Evolutionary conservation across 2,888 invertebrate genomes (phyloP).

Genomic region (Phrixothrix hirtus): DNA sequence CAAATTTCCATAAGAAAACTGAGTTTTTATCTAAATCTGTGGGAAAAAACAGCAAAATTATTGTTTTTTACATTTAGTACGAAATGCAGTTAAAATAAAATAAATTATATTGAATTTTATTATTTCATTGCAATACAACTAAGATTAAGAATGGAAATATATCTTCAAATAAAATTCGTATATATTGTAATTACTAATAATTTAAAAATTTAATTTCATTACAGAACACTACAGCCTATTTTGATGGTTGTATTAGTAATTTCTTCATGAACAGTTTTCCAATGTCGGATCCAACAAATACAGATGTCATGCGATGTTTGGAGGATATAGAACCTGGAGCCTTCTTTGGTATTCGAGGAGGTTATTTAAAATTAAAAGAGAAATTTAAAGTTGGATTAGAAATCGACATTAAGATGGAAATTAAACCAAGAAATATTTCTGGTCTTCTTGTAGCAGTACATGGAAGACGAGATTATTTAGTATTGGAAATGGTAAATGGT

Average conservation of each 20-base stretch:
- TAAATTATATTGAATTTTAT: too few species aligned
- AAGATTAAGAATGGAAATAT: too few species aligned
- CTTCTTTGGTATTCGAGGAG: constrained; percentile 81
- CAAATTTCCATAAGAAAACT: too few species aligned
- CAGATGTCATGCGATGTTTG: constrained; percentile 77
- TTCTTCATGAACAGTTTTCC: constrained; percentile 71
- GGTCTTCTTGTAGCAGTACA: constrained; percentile 88
- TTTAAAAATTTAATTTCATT: constrained; percentile 23
- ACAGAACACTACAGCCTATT: constrained; percentile 62
- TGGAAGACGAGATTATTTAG: constrained; percentile 78
- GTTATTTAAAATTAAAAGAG: constrained; percentile 72
- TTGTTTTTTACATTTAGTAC: too few species aligned
- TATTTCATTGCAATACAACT: too few species aligned
- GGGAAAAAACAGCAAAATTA: too few species aligned
- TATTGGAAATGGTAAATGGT: constrained; percentile 87
- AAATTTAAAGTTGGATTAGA: constrained; percentile 78
- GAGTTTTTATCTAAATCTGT: too few species aligned
- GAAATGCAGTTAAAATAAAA: too few species aligned
- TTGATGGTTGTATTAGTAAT: constrained; percentile 83
- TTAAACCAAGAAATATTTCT: constrained; percentile 81
- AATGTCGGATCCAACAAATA: constrained; percentile 63
- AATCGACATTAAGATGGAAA: constrained; percentile 80
- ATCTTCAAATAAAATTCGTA: too few species aligned
- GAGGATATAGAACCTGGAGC: constrained; percentile 78
- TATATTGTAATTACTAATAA: too few species aligned